Conservation (phyloP, 2,113 vertebrate genomes). For the Nansenia antarctica region DNA sequence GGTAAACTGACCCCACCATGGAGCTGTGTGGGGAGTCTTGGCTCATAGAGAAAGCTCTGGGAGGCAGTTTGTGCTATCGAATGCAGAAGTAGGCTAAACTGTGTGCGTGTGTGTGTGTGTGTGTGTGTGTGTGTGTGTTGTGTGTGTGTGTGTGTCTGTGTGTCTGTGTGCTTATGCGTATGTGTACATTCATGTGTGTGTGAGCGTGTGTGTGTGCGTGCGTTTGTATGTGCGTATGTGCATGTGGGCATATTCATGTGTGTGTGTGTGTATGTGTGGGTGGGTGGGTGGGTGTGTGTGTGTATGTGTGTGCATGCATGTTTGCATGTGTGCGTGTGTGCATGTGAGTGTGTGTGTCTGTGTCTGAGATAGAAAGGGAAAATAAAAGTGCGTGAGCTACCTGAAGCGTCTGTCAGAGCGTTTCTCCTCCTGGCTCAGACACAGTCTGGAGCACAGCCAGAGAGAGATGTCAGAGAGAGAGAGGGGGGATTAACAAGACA, state of each 20-base stretch:
- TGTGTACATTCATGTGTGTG: slow-evolving; percentile 9
- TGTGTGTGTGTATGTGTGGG: background rate
- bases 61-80: background rate
- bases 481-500: background rate
- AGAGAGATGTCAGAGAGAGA: background rate
- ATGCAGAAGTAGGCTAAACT: slow-evolving; percentile 1
- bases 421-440: background rate
- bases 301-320: slow-evolving; percentile 25
- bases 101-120: slow-evolving; percentile 10
- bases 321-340: background rate
- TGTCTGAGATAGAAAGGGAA: background rate
- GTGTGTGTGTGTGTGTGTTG: background rate
- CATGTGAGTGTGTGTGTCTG: background rate
- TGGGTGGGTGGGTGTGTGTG: slow-evolving; percentile 14
- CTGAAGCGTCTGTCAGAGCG: background rate
- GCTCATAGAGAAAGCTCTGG: slow-evolving; percentile 23
- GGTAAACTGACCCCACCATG: slow-evolving; percentile 28
- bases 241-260: background rate
- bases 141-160: slow-evolving; percentile 16
- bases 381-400: background rate
- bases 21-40: slow-evolving; percentile 20
- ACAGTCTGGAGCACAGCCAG: background rate
- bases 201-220: background rate
- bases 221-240: background rate
- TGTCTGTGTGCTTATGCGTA: slow-evolving; percentile 23